Base-by-base conservation (phyloP, 2,888 invertebrate genomes). In the Acleris emargana region DNA sequence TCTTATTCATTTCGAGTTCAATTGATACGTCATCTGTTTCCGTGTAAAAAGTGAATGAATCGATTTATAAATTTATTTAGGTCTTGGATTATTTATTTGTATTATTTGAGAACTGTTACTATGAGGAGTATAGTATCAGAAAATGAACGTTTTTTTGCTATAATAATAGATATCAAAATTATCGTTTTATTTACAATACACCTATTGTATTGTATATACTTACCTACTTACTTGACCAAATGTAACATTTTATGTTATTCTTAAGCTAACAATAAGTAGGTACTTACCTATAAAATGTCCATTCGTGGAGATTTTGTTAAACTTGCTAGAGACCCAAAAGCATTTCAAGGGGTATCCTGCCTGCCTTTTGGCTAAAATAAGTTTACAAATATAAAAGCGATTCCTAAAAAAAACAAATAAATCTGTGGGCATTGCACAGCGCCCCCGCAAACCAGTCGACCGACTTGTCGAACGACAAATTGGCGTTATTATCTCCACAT, bases 401-500 rank as follows among this genome's bases (percentile, higher is more conserved):
- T n/a, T 16, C n/a, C 18, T 16, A 42, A 42, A 54, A 42, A 42
- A 54, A 20, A 20, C 38, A 20, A 54, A 54, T 42, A 54, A 54
- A 54, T 54, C 54, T 66, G 63, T 58, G 47, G 64, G 68, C 58
- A 60, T 58, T 58, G 64, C 62, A 42, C 45, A 60, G 60, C 55
- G 45, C 58, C 25, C 58, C 62, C 54, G 45, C 60, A 50, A 58
- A 63, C 60, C 28, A 1, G 18, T 22, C 22, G 54, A 51, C 60
- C 61, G 58, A 69, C 63, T 69, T 70, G 69, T 72, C 72, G 71
- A 69, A 71, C 68, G 68, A 73, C 77, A 78, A 60, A 77, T 76
- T 76, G 73, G 69, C 58, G 67, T 73, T 72, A 75, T 77, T 76
- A 76, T 74, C 73, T 67, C 64, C 70, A 72, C 76, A 73, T 73